These are phyloP conservation scores for Sebastes schlegelii DNA, from an alignment of 2,113 vertebrate species.

Conservation along the genomic window DNA sequence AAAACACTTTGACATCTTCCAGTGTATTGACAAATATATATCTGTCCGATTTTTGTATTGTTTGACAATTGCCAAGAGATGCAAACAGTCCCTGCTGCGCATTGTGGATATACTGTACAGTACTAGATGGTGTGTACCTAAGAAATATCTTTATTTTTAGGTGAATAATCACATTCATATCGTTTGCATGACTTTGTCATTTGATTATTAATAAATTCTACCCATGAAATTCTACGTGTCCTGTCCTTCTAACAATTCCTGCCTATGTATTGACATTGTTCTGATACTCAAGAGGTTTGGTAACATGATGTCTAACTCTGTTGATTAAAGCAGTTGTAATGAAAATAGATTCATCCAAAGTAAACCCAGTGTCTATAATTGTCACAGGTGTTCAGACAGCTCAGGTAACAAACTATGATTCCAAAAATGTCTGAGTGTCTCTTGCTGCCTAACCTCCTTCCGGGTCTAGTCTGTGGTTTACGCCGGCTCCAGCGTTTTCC, in stretches of 20 bases:
- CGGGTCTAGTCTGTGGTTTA: slow-evolving; percentile 43
- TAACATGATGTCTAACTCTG: not conserved
- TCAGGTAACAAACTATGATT: not conserved
- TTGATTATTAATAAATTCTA: not conserved
- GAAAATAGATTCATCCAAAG: not conserved
- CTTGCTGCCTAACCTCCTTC: slow-evolving; percentile 38
- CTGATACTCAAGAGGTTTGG: not conserved
- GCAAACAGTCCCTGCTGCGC: not conserved
- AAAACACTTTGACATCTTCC: slow-evolving; percentile 3
- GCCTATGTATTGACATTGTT: not conserved
- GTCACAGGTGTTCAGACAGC: not conserved
- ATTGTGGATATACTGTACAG: not conserved
- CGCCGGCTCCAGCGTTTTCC: slow-evolving; percentile 71
- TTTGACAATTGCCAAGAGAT: not conserved
- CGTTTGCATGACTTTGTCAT: not conserved
- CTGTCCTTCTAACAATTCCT: not conserved
- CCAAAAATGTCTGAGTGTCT: slow-evolving; percentile 12
- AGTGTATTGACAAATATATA: not conserved
- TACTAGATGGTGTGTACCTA: no score
- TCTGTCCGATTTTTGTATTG: not conserved
- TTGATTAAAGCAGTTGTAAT: not conserved
- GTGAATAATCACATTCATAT: not conserved
- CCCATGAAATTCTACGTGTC: not conserved
- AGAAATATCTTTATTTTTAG: not conserved
- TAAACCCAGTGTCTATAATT: not conserved